Percentiles rank a stretch among this genome's conserved stretches.
phyloP scores from a whole-genome alignment of 2,113 vertebrate genomes.

The Agapornis roseicollis region DNA sequence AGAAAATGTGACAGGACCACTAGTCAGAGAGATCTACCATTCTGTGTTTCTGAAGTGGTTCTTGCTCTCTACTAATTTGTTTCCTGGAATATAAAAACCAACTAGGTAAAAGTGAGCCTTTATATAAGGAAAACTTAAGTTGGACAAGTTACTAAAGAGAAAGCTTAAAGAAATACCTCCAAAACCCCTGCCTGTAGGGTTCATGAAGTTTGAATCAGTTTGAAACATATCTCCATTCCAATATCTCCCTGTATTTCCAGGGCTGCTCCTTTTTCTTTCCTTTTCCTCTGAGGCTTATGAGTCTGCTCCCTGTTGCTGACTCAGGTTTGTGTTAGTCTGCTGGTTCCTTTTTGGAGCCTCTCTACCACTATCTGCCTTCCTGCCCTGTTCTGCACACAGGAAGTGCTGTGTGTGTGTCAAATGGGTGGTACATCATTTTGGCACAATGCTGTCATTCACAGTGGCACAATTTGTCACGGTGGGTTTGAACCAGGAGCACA shows the following conservation, averaged over 20 bases:
- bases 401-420: not conserved
- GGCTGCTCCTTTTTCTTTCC: not conserved
- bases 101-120: not conserved
- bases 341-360: not conserved
- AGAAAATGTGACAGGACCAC: not conserved
- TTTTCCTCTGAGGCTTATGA: not conserved
- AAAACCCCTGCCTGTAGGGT: not conserved
- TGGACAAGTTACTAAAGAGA: not conserved
- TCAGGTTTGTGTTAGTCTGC: not conserved
- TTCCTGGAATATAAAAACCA: not conserved
- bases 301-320: not conserved
- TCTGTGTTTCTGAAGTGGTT: not conserved
- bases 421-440: not conserved
- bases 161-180: not conserved
- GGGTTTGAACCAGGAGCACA: not conserved
- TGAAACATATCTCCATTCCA: not conserved
- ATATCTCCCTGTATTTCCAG: not conserved
- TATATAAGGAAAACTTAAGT: not conserved
- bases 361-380: not conserved
- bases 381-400: not conserved
- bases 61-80: not conserved
- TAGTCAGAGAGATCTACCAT: not conserved
- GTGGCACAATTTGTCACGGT: not conserved
- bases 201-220: not conserved
- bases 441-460: accelerated